phyloP scores from a whole-genome alignment of 2,888 invertebrate species.

The Baccha elongata region DNA sequence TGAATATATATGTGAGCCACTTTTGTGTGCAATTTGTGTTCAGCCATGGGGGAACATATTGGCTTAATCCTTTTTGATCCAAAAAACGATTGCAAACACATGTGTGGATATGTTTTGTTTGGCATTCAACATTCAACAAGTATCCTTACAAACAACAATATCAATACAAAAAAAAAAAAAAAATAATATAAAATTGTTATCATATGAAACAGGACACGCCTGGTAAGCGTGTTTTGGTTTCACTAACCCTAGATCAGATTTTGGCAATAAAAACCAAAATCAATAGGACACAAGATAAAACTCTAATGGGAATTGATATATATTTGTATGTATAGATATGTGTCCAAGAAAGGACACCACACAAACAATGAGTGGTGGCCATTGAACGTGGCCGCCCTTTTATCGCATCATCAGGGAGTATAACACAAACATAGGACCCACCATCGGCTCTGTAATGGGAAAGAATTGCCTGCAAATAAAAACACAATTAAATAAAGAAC shows the following conservation, averaged over 20 bases:
- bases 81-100: neutral
- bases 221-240: neutral
- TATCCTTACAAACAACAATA: conserved; percentile 1
- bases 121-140: conserved; percentile 59
- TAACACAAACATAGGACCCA: neutral
- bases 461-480: conserved; percentile 69
- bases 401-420: neutral
- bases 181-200: conserved; percentile 45
- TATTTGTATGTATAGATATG: conserved; percentile 31
- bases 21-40: conserved; percentile 59
- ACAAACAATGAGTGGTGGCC: neutral
- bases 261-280: conserved; percentile 64
- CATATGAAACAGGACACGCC: conserved; percentile 38
- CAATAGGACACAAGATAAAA: conserved; percentile 57
- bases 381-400: neutral
- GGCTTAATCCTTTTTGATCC: conserved; percentile 55
- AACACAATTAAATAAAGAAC: conserved; percentile 70
- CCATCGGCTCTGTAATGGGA: neutral
- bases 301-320: conserved; percentile 44
- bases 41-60: conserved; percentile 42
- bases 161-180: conserved; percentile 9
- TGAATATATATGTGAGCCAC: conserved; percentile 14
- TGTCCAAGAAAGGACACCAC: conserved; percentile 8
- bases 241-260: conserved; percentile 38
- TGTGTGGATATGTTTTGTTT: conserved; percentile 7